Evolutionary conservation across 2,797 vertebrate species (phyloP).

Genomic region (Micropoecilia bifurca): DNA sequence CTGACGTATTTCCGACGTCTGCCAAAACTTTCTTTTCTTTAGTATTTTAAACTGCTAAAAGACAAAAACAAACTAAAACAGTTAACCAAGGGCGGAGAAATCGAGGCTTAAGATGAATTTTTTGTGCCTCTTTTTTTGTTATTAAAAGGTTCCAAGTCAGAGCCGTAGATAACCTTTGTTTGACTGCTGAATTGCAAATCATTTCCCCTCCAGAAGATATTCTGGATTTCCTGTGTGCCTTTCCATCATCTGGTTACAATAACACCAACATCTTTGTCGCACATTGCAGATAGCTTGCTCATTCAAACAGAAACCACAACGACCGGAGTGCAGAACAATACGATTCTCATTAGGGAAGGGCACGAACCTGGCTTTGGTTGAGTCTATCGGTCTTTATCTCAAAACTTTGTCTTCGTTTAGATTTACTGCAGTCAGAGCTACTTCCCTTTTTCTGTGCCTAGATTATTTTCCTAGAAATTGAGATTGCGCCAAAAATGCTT

Average conservation of each 20-base stretch:
- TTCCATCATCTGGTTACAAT: background rate
- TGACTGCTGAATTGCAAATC: background rate
- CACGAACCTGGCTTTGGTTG: background rate
- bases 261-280: conserved; percentile 8
- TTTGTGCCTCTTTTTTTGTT: background rate
- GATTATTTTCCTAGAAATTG: background rate
- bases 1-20: background rate
- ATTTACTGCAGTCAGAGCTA: background rate
- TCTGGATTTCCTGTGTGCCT: conserved; percentile 19
- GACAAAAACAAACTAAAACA: background rate
- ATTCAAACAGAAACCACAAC: background rate
- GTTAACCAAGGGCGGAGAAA: background rate
- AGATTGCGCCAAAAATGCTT: background rate
- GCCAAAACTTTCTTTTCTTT: background rate
- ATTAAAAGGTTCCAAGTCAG: conserved; percentile 3
- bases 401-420: background rate
- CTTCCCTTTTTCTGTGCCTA: background rate
- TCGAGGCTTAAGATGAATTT: background rate
- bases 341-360: background rate
- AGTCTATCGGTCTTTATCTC: background rate
- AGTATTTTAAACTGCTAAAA: background rate
- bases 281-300: background rate
- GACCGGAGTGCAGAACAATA: background rate
- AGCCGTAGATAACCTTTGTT: background rate
- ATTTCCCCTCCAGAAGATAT: background rate